Evolutionary conservation across 2,113 vertebrate genomes (phyloP).

Genomic region (Rhipidura dahli): DNA sequence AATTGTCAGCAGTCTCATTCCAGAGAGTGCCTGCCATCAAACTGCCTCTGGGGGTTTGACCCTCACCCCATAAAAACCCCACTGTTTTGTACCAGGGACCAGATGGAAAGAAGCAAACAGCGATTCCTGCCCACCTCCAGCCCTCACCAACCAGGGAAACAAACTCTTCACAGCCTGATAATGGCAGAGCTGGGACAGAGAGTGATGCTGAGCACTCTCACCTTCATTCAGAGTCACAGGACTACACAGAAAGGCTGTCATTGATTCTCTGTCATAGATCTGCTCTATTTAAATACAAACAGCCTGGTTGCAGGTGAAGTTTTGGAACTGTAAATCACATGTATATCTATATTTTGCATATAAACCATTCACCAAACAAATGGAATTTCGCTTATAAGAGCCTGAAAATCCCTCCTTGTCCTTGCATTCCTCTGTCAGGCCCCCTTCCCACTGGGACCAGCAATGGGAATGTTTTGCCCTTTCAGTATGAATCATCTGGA

Average conservation of each 20-base stretch:
- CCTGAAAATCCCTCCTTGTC: not conserved
- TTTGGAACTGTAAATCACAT: not conserved
- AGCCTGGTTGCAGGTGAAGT: not conserved
- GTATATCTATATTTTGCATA: not conserved
- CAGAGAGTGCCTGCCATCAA: not conserved
- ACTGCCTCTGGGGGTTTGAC: not conserved
- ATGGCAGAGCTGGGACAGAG: not conserved
- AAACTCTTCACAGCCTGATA: not conserved
- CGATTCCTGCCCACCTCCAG: not conserved
- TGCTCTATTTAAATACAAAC: not conserved
- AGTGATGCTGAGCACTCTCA: not conserved
- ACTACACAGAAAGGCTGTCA: not conserved
- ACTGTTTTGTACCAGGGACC: not conserved
- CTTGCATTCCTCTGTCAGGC: not conserved
- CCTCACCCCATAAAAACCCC: too few species aligned
- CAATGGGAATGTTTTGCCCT: not conserved
- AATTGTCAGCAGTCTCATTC: not conserved
- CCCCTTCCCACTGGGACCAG: not conserved
- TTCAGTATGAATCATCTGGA: not conserved
- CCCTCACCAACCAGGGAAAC: not conserved
- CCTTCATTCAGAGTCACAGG: not conserved
- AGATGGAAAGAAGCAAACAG: not conserved
- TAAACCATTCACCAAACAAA: not conserved
- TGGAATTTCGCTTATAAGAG: not conserved
- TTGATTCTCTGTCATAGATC: not conserved